Base-by-base conservation (phyloP, 2,888 invertebrate genomes). In the Sinotaia quadrata region DNA sequence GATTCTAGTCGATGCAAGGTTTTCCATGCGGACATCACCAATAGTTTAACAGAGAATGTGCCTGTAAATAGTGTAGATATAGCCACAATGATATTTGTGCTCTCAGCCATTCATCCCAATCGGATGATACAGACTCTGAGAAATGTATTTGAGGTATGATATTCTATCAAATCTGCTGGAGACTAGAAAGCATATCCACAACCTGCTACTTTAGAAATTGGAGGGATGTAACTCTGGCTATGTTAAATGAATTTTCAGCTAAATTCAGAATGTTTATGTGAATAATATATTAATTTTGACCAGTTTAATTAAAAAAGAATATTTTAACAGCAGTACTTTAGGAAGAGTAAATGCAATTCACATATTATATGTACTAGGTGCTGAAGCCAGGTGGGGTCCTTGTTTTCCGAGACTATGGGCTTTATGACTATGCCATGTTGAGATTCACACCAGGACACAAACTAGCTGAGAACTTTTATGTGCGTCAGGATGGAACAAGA, bases 401-500 rank as follows among this genome's bases (percentile, higher is more conserved):
- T 2, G 88, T 98, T 24, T 93, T 98, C 77, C 90, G 98, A 72
- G 98, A 98, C 88, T 99, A 98, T 88, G 98, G 96, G 0, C 89
- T 95, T 0, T 94, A 96, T 84, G 98, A 98, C 87, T 95, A 98
- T 94, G 95, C 98, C 0, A 97, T 98, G 90, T 85, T 98, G 60
- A 91, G 98, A 41, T 99, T 99, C 86, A 94, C 95, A 73, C 92
- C 95, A 0, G 97, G 97, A 0, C 93, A 95, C 84, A 97, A 98
- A 88, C 94, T 98, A 60, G 89, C 92, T 0, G 96, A 98, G 3
- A 95, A 96, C 86, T 94, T 97, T 80, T 99, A 98, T 86, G 94
- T 96, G 91, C 90, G 98, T 24, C 98, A 98, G 88, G 98, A 99
- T 91, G 97, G 97, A 0, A 98, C 98, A 0, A 92, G 96, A 92